Conservation (phyloP, 2,888 invertebrate species). For the Apamea epomidion region DNA sequence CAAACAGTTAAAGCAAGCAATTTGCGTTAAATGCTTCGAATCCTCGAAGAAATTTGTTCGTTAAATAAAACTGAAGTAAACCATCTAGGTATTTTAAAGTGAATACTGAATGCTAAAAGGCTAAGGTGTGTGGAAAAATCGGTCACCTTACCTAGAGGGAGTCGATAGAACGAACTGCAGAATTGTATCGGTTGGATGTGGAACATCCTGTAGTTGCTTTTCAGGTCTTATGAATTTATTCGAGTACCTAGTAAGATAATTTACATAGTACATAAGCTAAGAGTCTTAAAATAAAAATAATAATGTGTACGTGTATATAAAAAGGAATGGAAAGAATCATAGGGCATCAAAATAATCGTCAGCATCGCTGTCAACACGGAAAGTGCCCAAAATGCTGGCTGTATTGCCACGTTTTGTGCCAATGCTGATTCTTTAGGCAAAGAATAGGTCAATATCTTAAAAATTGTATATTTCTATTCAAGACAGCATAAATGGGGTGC, state of each 20-base stretch:
- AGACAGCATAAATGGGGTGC: background rate
- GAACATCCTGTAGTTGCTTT: background rate
- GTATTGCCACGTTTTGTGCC: background rate
- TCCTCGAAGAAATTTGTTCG: conserved; percentile 19
- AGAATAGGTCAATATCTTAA: background rate
- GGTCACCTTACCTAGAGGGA: background rate
- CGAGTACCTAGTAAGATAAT: background rate
- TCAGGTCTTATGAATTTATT: background rate
- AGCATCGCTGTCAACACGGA: background rate
- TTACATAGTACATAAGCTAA: background rate
- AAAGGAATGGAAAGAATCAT: background rate
- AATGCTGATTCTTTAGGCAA: background rate
- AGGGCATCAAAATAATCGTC: background rate
- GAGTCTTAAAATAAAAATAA: background rate
- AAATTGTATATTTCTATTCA: background rate
- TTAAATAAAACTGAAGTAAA: conserved; percentile 18
- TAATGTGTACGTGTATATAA: background rate
- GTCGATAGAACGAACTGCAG: conserved; percentile 10
- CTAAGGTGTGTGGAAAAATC: conserved; percentile 18
- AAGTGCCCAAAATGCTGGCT: background rate
- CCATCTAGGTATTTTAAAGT: conserved; percentile 9
- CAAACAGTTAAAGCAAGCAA: conserved; percentile 40
- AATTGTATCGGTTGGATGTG: background rate
- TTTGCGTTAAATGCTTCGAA: conserved; percentile 33
- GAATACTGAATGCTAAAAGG: no score